phyloP scores from a whole-genome alignment of 2,797 vertebrate species.

The Gymnopithys bicolor region DNA sequence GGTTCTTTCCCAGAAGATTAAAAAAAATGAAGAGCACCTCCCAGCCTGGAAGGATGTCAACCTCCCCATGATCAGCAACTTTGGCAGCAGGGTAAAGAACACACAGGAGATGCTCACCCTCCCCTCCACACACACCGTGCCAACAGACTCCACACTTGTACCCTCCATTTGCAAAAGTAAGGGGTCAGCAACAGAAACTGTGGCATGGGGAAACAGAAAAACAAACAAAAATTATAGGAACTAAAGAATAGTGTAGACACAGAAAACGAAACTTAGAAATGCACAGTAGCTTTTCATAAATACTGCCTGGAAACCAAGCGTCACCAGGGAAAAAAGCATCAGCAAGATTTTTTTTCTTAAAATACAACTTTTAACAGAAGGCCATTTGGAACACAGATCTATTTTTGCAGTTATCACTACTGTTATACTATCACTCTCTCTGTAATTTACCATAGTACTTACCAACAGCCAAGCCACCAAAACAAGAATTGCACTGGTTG shows the following conservation, averaged over 20 bases:
- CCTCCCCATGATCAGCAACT: background rate
- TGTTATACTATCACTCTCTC: background rate
- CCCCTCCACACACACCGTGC: background rate
- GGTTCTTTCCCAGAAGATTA: background rate
- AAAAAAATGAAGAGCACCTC: background rate
- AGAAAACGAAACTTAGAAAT: background rate
- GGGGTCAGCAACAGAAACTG: background rate
- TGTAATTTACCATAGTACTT: slow-evolving; percentile 1
- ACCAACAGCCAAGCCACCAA: background rate
- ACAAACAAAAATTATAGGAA: background rate
- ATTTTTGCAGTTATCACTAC: slow-evolving; percentile 28
- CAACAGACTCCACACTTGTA: background rate
- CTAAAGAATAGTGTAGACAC: background rate
- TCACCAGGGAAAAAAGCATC: slow-evolving; percentile 12
- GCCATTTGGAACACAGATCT: slow-evolving; percentile 10
- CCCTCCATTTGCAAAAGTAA: background rate
- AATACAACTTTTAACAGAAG: slow-evolving; percentile 34
- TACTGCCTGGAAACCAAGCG: background rate
- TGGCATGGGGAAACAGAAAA: background rate
- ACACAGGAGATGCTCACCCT: background rate
- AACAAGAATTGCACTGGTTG: background rate
- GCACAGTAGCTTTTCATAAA: slow-evolving; percentile 16
- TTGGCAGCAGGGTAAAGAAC: background rate
- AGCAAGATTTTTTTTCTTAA: slow-evolving; percentile 32
- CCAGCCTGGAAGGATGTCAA: background rate